Evolutionary conservation across 2,113 vertebrate species (phyloP).

Genomic region (Ammospiza caudacuta): DNA sequence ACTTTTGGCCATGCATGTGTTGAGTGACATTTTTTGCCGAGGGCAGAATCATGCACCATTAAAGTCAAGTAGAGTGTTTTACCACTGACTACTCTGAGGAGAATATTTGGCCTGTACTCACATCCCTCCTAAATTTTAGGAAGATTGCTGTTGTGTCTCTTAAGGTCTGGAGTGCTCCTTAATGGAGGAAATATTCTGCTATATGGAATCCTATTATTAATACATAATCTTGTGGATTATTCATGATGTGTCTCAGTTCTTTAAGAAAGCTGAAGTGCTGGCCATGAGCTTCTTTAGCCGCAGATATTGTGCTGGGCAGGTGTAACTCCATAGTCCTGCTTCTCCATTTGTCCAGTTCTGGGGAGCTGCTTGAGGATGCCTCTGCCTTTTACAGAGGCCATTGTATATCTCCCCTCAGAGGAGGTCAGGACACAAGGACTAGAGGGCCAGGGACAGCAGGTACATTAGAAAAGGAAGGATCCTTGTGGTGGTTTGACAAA

Average conservation of each 20-base stretch:
- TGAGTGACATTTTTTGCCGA: neutral
- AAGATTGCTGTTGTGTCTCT: neutral
- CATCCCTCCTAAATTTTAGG: neutral
- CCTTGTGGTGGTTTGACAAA: neutral
- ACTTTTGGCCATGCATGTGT: neutral
- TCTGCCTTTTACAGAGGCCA: neutral
- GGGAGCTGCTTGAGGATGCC: neutral
- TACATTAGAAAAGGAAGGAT: neutral
- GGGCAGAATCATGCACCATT: neutral
- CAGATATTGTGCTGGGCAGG: neutral
- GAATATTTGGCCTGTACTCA: neutral
- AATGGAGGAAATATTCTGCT: conserved; percentile 1
- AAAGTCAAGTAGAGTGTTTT: neutral
- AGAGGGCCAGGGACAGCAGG: neutral
- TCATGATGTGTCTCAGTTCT: neutral
- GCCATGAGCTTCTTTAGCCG: neutral
- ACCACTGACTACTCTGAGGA: neutral
- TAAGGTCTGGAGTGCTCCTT: neutral
- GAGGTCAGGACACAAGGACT: accelerated
- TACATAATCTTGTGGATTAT: neutral
- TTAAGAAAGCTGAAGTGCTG: neutral
- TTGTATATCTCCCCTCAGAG: accelerated
- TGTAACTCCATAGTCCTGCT: neutral
- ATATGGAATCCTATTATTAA: neutral
- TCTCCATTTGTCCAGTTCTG: neutral